These are phyloP conservation scores for Oncorhynchus clarkii DNA, from an alignment of 2,113 vertebrate genomes.

Conservation along the genomic window DNA sequence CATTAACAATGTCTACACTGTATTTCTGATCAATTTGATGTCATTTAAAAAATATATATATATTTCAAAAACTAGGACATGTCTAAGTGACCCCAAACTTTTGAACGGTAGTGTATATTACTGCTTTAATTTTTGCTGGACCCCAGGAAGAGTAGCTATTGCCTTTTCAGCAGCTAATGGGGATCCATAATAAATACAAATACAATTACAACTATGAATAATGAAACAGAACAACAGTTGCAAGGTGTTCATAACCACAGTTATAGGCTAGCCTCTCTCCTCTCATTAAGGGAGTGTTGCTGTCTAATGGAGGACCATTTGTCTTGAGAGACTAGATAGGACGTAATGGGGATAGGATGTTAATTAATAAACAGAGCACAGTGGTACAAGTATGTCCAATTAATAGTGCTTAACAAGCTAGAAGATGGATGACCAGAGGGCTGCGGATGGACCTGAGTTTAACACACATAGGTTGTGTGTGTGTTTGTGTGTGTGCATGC, in stretches of 20 bases:
- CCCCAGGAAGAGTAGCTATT: too few species aligned
- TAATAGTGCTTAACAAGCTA: constrained; percentile 64
- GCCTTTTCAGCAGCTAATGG: too few species aligned
- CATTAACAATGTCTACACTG: too few species aligned
- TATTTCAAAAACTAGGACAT: too few species aligned
- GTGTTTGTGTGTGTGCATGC: too few species aligned
- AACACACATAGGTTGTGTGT: constrained; percentile 16
- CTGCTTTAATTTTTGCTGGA: too few species aligned
- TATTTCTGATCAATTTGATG: too few species aligned
- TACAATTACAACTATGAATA: background rate
- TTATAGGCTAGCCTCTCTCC: constrained; percentile 7
- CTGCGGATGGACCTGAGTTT: constrained; percentile 33
- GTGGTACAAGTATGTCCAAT: constrained; percentile 59
- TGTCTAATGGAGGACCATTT: constrained; percentile 58
- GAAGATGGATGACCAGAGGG: constrained; percentile 50
- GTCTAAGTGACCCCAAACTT: too few species aligned
- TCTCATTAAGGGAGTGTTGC: constrained; percentile 44
- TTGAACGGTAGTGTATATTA: too few species aligned
- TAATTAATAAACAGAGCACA: constrained; percentile 67
- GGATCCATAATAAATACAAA: background rate
- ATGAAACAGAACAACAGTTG: background rate
- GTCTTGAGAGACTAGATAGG: constrained; percentile 56
- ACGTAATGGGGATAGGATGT: constrained; percentile 61
- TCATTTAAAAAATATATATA: rapidly evolving
- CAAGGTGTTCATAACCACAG: constrained; percentile 35